Conservation (phyloP, 2,113 vertebrate genomes). For the Hyperopisus bebe region DNA sequence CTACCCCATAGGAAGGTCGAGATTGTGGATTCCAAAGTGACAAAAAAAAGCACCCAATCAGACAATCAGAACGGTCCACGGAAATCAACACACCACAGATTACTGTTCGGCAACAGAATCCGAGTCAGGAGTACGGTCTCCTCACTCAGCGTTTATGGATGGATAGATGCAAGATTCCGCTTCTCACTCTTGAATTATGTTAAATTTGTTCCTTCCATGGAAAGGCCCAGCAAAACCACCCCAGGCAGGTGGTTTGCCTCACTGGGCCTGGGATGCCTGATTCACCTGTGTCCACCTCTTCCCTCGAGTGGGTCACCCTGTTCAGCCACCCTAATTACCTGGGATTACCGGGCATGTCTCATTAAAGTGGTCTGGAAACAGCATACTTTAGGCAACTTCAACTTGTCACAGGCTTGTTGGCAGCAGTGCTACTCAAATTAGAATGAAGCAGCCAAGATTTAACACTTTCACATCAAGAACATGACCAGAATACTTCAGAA, state of each 20-base stretch:
- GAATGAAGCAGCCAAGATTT: background rate
- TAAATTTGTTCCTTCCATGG: slow-evolving; percentile 53
- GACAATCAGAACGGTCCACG: background rate
- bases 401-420: background rate
- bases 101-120: background rate
- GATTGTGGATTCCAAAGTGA: background rate
- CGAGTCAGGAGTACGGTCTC: slow-evolving; percentile 37
- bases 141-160: slow-evolving; percentile 59
- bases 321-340: slow-evolving; percentile 64
- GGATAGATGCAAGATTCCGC: slow-evolving; percentile 48
- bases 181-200: slow-evolving; percentile 55
- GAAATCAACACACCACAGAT: background rate
- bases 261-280: background rate
- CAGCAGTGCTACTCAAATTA: background rate
- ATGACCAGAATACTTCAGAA: background rate
- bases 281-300: background rate
- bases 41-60: background rate
- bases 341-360: slow-evolving; percentile 65
- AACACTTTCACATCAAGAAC: background rate
- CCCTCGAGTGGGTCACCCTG: slow-evolving; percentile 61
- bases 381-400: slow-evolving; percentile 40
- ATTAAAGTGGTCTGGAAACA: slow-evolving; percentile 69
- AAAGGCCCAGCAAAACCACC: slow-evolving; percentile 51
- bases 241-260: slow-evolving; percentile 25
- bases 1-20: background rate